Evolutionary conservation across 1,140 invertebrate genomes (phyloP).

Genomic region (Heliconius nattereri): DNA sequence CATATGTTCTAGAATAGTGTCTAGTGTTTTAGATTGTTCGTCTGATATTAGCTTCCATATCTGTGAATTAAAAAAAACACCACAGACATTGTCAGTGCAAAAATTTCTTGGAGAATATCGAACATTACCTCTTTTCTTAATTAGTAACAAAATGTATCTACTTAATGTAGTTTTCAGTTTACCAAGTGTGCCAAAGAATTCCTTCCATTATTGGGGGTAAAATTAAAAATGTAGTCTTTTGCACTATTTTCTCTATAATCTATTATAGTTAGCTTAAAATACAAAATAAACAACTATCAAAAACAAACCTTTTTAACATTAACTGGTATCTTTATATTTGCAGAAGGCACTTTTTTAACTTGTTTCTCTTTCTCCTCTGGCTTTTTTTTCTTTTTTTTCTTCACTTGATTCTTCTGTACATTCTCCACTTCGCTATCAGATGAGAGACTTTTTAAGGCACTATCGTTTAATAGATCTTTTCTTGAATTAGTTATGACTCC

Average conservation of each 20-base stretch:
- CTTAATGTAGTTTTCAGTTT: too few relatives aligned
- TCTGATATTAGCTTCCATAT: constrained; percentile 70
- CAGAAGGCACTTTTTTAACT: constrained; percentile 49
- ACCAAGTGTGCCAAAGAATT: too few relatives aligned
- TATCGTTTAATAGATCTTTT: constrained; percentile 66
- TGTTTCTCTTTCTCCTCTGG: constrained; percentile 45
- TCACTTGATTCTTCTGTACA: constrained; percentile 39
- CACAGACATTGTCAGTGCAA: too few relatives aligned
- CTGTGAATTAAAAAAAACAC: constrained; percentile 40
- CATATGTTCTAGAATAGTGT: constrained; percentile 66
- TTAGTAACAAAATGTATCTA: too few relatives aligned
- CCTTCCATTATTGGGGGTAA: too few relatives aligned
- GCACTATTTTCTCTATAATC: too few relatives aligned
- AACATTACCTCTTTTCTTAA: too few relatives aligned
- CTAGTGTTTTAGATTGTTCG: constrained; percentile 54
- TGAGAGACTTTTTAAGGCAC: constrained; percentile 42
- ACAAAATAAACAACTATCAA: background rate
- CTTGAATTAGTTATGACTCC: constrained; percentile 66
- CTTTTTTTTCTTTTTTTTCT: constrained; percentile 54
- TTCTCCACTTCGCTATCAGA: constrained; percentile 62
- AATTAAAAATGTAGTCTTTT: too few relatives aligned
- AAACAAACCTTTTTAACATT: constrained; percentile 67
- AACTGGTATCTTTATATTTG: constrained; percentile 52
- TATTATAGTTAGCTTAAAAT: background rate
- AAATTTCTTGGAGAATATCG: too few relatives aligned